A percentile compares a stretch with the other conserved stretches of the same genome.
Evolutionary conservation across 2,797 vertebrate genomes (phyloP).

Genomic region (Cephalopachus bancanus): DNA sequence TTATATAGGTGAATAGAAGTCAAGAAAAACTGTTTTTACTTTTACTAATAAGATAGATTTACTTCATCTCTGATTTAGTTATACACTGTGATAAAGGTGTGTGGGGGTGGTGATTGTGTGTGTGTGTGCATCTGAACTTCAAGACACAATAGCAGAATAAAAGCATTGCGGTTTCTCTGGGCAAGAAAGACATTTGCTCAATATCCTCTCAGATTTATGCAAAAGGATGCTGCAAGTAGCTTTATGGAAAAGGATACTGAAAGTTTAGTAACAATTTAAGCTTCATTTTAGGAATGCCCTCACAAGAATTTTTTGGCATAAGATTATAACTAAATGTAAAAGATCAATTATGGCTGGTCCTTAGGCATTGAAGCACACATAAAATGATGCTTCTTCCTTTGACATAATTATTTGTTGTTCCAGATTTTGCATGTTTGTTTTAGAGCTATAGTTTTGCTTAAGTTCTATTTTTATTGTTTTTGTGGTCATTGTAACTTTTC

Average conservation of each 20-base stretch:
- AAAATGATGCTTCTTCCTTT: not conserved
- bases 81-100: not conserved
- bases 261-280: conserved; percentile 14
- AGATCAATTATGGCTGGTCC: not conserved
- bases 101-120: too few relatives aligned
- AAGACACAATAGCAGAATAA: not conserved
- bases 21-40: conserved; percentile 64
- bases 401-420: not conserved
- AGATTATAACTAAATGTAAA: not conserved
- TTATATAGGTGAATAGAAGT: conserved; percentile 32
- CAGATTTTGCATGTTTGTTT: not conserved
- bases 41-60: conserved; percentile 65
- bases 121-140: not conserved
- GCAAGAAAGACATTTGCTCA: not conserved
- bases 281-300: conserved; percentile 11
- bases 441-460: not conserved
- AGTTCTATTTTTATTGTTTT: conserved; percentile 14
- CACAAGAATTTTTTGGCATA: not conserved
- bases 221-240: not conserved
- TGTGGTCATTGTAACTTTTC: not conserved
- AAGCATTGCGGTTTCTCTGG: not conserved
- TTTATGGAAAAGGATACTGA: conserved; percentile 28
- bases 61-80: not conserved
- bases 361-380: not conserved
- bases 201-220: not conserved